Evolutionary conservation across 1,140 invertebrate species (phyloP), one percentile per base, ranked within the genome.

Genomic region (Lineus longissimus): DNA sequence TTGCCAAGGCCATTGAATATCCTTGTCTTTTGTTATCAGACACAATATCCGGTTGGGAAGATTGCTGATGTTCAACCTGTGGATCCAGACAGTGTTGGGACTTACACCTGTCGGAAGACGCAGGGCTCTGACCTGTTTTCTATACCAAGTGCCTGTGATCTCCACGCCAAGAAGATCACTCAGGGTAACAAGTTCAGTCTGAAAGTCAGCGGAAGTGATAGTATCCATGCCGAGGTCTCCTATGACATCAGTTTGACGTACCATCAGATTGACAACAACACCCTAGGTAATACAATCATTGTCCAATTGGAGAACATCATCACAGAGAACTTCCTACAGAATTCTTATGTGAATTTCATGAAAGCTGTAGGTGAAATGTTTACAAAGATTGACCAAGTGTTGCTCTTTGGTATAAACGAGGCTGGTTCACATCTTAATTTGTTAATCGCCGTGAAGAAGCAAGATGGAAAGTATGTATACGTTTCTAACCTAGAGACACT

Each of bases 21-120:
- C 23, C 81, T 92, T 27, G 88, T 96, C 7, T 77, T 91, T 74
- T 85, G 90, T 0, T 90, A 69, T 57, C 67, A 75, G n/a, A 69
- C 63, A 0, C 62, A 60, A 30, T 80, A 84, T 25, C 76, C 80
- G 15, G 69, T 86, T 85, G 91, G 91, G 43, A 91, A 91, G 81
- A 89, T 98, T 65, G 94, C 93, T 19, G 87, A 94, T 80, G 90
- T 97, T 0, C 89, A 89, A 80, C 95, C 95, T 2, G 90, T 93
- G 72, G 95, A 97, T 84, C 86, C 88, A 2, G 94, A 98, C 78
- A 87, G 88, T 15, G 87, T 87, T 45, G 94, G 94, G 0, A 88
- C 93, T 66, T 97, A 96, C 77, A 88, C 86, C 66, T 98, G 95
- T 77, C 88, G 87, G 15, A 68, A 74, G 31, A 23, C 62, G 1